Evolutionary conservation across 2,113 vertebrate genomes (phyloP).

Genomic region (Gobio gobio): DNA sequence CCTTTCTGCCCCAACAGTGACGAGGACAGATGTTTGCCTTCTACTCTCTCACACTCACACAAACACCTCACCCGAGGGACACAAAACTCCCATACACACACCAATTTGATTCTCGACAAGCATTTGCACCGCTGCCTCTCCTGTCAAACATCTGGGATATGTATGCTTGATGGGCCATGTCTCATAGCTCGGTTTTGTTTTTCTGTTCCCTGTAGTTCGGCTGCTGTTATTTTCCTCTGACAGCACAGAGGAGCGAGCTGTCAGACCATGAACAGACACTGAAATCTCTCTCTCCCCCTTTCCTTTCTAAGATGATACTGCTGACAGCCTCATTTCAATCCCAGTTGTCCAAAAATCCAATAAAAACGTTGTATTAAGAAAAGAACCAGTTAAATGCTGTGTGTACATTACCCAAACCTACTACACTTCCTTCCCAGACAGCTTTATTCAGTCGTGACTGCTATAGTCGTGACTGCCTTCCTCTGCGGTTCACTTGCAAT

Average conservation of each 20-base stretch:
- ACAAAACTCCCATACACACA: background rate
- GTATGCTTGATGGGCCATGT: conserved; percentile 32
- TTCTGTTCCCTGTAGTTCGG: conserved; percentile 29
- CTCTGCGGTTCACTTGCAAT: background rate
- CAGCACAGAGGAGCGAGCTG: conserved; percentile 1
- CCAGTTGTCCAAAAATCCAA: background rate
- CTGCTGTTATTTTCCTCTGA: conserved; percentile 36
- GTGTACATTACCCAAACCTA: conserved; percentile 6
- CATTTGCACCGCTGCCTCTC: conserved; percentile 28
- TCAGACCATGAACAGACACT: conserved; percentile 22
- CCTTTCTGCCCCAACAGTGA: background rate
- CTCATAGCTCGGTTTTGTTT: conserved; percentile 12
- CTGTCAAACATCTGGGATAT: conserved; percentile 28
- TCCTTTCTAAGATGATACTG: background rate
- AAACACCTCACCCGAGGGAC: background rate
- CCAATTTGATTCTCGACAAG: background rate
- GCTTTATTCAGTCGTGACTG: conserved; percentile 27
- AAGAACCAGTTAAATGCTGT: background rate
- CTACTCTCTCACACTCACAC: background rate
- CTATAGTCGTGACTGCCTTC: conserved; percentile 34
- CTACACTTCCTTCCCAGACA: background rate
- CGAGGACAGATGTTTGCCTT: conserved; percentile 16
- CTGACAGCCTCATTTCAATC: conserved; percentile 21
- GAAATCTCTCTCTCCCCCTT: background rate
- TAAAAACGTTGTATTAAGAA: background rate